Evolutionary conservation across 2,888 invertebrate genomes (phyloP).

Genomic region (Apamea monoglypha): DNA sequence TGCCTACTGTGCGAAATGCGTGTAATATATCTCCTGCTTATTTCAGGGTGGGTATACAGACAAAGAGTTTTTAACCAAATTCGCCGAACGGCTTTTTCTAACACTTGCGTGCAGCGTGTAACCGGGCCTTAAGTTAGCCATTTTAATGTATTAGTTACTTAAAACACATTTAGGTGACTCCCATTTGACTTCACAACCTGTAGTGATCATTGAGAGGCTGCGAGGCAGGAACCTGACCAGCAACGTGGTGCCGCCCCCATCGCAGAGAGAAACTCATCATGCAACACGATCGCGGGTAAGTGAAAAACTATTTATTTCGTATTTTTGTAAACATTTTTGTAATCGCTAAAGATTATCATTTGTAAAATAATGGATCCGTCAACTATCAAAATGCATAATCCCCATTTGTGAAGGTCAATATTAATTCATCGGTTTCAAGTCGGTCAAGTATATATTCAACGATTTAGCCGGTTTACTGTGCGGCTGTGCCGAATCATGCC

Average conservation of each 20-base stretch:
- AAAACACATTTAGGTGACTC: conserved; percentile 63
- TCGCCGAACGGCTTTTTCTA: not conserved
- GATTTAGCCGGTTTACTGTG: too few species aligned
- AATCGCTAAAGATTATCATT: not conserved
- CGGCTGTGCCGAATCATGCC: not conserved
- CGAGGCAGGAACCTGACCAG: not conserved
- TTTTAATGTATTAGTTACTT: conserved; percentile 28
- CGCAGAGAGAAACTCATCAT: not conserved
- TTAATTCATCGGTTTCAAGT: not conserved
- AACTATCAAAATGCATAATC: not conserved
- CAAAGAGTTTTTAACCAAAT: not conserved
- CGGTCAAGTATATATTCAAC: not conserved
- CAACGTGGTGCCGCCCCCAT: not conserved
- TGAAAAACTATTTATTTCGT: not conserved
- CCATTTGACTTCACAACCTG: conserved; percentile 61
- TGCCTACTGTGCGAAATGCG: too few species aligned
- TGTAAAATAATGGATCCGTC: not conserved
- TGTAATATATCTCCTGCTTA: not conserved
- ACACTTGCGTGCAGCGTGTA: not conserved
- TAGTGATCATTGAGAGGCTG: conserved; percentile 68
- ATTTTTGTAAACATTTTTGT: not conserved
- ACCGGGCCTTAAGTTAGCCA: conserved; percentile 7
- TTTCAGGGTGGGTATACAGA: not conserved
- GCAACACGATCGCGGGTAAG: conserved; percentile 5
- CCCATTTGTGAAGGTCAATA: not conserved